These are phyloP conservation scores for Ennomos quercinarius DNA, from an alignment of 2,888 invertebrate species.

Conservation along the genomic window DNA sequence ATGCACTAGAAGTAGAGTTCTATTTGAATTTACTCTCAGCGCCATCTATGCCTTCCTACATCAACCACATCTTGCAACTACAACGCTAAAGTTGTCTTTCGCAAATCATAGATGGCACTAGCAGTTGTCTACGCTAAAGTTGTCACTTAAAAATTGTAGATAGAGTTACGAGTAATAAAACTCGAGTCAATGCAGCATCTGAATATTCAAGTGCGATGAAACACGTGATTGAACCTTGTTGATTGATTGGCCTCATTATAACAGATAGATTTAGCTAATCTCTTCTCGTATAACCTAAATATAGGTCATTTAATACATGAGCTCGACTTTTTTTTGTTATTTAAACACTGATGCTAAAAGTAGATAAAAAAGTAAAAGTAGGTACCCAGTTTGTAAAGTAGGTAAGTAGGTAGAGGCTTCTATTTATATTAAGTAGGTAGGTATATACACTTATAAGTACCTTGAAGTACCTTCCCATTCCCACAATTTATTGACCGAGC, in stretches of 20 bases:
- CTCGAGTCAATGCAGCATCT: slow-evolving; percentile 9
- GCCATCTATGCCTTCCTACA: slow-evolving; percentile 8
- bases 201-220: slow-evolving; percentile 6
- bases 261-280: background rate
- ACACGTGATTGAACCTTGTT: slow-evolving; percentile 6
- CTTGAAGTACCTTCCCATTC: too few relatives aligned
- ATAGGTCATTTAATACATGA: too few relatives aligned
- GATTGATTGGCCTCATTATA: slow-evolving; percentile 15
- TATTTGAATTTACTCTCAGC: background rate
- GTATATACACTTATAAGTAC: too few relatives aligned
- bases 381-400: too few relatives aligned
- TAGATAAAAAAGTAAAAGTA: too few relatives aligned
- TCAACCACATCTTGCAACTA: background rate
- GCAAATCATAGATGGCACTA: slow-evolving; percentile 16
- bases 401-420: too few relatives aligned
- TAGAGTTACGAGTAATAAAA: slow-evolving; percentile 9
- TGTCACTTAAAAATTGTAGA: slow-evolving; percentile 7
- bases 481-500: too few relatives aligned
- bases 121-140: background rate
- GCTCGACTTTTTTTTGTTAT: too few relatives aligned
- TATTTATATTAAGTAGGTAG: too few relatives aligned
- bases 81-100: background rate
- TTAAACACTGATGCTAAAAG: too few relatives aligned
- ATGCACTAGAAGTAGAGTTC: background rate
- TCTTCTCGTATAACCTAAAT: background rate